Evolutionary conservation across 2,797 vertebrate genomes (phyloP).

Genomic region (Todus mexicanus): DNA sequence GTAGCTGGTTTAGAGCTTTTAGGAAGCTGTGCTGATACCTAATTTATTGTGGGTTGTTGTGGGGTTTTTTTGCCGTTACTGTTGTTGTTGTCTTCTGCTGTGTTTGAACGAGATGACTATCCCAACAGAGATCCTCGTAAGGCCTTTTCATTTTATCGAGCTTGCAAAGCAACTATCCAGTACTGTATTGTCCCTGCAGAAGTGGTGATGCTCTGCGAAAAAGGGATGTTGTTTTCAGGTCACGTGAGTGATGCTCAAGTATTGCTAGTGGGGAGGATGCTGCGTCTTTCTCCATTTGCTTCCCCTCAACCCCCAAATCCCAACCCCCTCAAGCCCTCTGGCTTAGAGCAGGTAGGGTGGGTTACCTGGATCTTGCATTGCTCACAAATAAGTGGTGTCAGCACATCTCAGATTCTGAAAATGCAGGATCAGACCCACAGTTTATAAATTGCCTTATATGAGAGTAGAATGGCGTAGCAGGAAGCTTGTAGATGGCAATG

Average conservation of each 20-base stretch:
- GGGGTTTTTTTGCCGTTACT: background rate
- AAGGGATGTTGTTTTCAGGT: constrained; percentile 58
- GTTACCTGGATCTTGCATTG: background rate
- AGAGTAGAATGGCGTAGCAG: background rate
- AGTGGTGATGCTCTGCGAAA: constrained; percentile 20
- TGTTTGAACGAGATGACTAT: constrained; percentile 44
- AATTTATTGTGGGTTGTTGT: constrained; percentile 43
- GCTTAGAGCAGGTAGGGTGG: background rate
- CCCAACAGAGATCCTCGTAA: constrained; percentile 21
- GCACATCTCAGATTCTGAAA: background rate
- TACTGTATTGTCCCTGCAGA: constrained; percentile 67
- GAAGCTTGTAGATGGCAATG: background rate
- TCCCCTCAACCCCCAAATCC: background rate
- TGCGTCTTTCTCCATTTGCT: background rate
- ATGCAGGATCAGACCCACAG: background rate
- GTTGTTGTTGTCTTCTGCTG: constrained; percentile 19
- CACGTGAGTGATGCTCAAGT: background rate
- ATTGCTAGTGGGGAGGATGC: background rate
- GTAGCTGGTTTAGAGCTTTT: background rate
- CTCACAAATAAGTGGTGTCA: background rate
- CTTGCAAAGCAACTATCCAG: constrained; percentile 54
- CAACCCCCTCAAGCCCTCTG: background rate
- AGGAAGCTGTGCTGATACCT: constrained; percentile 39
- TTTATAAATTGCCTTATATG: constrained; percentile 23
- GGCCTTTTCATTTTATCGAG: constrained; percentile 42